Evolutionary conservation across 2,113 vertebrate species (phyloP).

Genomic region (Phrynocephalus versicolor): DNA sequence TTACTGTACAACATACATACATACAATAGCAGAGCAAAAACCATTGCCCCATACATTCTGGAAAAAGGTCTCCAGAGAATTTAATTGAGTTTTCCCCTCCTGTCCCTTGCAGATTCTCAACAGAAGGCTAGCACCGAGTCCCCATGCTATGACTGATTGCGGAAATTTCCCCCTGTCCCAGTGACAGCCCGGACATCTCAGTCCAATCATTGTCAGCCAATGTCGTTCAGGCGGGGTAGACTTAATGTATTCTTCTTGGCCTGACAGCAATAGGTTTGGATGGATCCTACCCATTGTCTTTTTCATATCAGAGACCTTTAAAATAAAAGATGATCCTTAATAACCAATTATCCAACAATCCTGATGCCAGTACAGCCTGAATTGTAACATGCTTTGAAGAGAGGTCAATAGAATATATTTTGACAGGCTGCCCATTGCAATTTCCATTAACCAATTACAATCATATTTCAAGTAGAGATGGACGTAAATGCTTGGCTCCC

Average conservation of each 20-base stretch:
- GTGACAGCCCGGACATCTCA: not conserved
- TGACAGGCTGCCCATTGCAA: not conserved
- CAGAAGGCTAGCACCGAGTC: not conserved
- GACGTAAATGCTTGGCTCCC: not conserved
- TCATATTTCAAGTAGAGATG: not conserved
- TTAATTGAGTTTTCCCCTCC: not conserved
- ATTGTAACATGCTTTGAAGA: not conserved
- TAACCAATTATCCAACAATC: not conserved
- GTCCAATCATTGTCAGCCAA: no score
- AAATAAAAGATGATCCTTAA: not conserved
- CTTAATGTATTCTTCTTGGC: not conserved
- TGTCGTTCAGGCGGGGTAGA: not conserved
- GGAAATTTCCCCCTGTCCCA: not conserved
- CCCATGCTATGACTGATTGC: not conserved
- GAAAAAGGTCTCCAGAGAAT: not conserved
- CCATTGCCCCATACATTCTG: not conserved
- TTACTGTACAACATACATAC: not conserved
- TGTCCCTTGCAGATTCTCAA: not conserved
- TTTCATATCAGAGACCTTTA: not conserved
- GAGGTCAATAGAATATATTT: not conserved
- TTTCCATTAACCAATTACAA: not conserved
- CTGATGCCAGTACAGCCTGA: not conserved
- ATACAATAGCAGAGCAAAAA: not conserved
- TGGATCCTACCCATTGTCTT: not conserved
- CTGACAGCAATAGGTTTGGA: not conserved